Base-by-base conservation (phyloP, 2,113 vertebrate species). In the Rhagologus leucostigma region DNA sequence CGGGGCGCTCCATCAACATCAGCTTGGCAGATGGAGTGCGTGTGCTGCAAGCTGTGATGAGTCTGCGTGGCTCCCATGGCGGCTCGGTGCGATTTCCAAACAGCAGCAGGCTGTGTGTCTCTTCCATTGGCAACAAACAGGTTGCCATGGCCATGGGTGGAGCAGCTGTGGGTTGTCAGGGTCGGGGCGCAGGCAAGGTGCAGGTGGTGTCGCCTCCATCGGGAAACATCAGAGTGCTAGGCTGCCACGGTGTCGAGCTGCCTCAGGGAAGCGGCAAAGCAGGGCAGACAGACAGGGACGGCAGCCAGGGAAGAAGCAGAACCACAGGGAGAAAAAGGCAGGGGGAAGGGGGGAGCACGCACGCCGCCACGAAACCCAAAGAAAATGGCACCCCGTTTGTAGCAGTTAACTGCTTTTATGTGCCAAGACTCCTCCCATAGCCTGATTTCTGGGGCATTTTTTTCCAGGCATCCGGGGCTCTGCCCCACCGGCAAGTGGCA, bases 281-380 rank as follows among this genome's bases (percentile, higher is more conserved):
- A 52, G 27, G 35, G 15, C 21, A 7, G 15, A 23, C 15, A 5
- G 22, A 59, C n/a, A 59, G 22, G n/a, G 22, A 35, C 35, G 9
- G 11, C 37, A 39, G 49, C 29, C 49, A 42, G 23, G 52, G 52
- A 44, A 73, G 52, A n/a, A n/a, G 22, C 12, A 11, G 23, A 39
- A 16, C 52, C 15, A 23, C 52, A 11, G 52, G 30, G 4, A 44
- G 39, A 44, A 44, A 27, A 42, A 26, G 9, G 39, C 2, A 2
- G 4, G 7, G 37, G 12, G 6, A 2, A 0, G 7, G n/a, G 24
- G n/a, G 16, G 7, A 4, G n/a, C 7, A 37, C 4, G 9, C 16
- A 5, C 9, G 3, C 23, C 39, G 35, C 33, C 24, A 35, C 29
- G 19, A 27, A 46, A 35, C 10, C 26, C 20, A 32, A 32, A 35